Evolutionary conservation across 2,113 vertebrate genomes (phyloP), one percentile per base, ranked within the genome.

Genomic region (Hydropotes inermis): DNA sequence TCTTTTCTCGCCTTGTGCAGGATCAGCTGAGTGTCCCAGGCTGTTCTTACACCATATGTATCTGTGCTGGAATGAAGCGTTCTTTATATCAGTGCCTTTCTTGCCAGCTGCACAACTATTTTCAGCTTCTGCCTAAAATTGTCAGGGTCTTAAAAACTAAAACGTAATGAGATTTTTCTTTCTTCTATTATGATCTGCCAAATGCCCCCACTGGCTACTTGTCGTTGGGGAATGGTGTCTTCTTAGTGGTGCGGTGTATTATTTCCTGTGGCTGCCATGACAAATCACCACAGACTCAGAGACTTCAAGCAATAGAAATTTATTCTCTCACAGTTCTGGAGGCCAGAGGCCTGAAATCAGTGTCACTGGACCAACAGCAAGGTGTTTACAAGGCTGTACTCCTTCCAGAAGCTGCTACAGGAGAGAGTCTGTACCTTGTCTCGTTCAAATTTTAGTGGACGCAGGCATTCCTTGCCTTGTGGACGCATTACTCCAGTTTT

Each of bases 81-180:
- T 36, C 47, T 88, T 7, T 11, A 50, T 33, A 21, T 30, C 58
- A 28, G 5, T 28, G 10, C 1, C 27, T 50, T 74, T 82, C 74
- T 85, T 36, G 70, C 47, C 36, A 43, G 45, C 4, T 1, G 7
- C 39, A 83, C 1, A 54, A 30, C 33, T 25, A 0, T 45, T 57
- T 91, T 88, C 39, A 87, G 30, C 36, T 2, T 93, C 61, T 52
- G 36, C 33, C 70, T 86, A n/a, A 74, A 92, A 36, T 43, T 30
- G 23, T 89, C 85, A 67, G 11, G 39, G 55, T 92, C 50, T 58
- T 87, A 27, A 43, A 83, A 39, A 64, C 25, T 50, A 92, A 39
- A 92, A 52, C 5, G 8, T 33, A 50, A 57, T 27, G 55, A 47
- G 84, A 33, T n/a, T 61, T 74, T 91, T 89, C 90, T 74, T 28